These are phyloP conservation scores for Venusia cambrica DNA, from an alignment of 2,888 invertebrate genomes.

Conservation along the genomic window DNA sequence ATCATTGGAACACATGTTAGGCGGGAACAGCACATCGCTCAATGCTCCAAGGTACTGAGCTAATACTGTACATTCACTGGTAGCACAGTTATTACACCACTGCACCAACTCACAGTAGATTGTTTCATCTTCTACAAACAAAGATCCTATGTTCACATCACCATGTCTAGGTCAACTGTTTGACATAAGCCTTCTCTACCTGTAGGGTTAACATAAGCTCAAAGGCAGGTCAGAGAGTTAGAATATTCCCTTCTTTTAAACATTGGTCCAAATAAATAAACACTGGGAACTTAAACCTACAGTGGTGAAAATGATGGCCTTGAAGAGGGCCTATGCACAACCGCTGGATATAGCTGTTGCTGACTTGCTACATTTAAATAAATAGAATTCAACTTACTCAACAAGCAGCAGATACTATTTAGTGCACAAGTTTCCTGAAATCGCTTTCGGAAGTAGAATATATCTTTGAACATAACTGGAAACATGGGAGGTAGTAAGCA, in stretches of 20 bases:
- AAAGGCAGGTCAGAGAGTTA: no score
- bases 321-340: no score
- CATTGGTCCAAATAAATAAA: no score
- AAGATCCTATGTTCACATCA: no score
- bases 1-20: conserved; percentile 77
- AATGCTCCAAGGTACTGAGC: conserved; percentile 84
- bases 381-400: conserved; percentile 48
- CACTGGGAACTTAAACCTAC: no score
- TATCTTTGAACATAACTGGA: conserved; percentile 86
- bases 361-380: no score
- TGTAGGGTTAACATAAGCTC: no score
- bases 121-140: conserved; percentile 81
- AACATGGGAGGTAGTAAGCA: conserved; percentile 84
- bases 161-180: no score
- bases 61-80: conserved; percentile 70
- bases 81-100: conserved; percentile 67
- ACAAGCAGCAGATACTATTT: conserved; percentile 67
- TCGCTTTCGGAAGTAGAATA: conserved; percentile 83
- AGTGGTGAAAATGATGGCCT: no score
- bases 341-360: no score
- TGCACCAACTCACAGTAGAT: conserved; percentile 85
- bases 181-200: no score
- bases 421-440: conserved; percentile 63
- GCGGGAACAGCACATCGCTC: conserved; percentile 84
- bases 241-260: no score